A percentile compares a stretch with the other conserved stretches of the same genome.
phyloP scores from a whole-genome alignment of 1,140 invertebrate genomes.

The Bombus consobrinus region DNA sequence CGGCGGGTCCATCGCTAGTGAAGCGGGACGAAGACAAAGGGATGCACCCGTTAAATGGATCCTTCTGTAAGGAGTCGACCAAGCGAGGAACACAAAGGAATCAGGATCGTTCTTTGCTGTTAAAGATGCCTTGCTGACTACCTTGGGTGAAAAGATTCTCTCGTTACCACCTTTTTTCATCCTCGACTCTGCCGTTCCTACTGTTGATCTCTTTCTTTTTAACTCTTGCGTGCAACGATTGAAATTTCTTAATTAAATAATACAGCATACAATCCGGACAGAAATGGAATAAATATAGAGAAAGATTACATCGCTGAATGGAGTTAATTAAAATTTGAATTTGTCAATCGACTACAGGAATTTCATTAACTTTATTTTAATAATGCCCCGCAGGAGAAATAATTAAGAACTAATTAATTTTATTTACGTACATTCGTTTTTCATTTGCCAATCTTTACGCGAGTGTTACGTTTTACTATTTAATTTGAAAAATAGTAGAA shows the following conservation, averaged over 20 bases:
- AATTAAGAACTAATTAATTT: neutral
- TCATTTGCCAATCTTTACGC: neutral
- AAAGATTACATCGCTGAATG: neutral
- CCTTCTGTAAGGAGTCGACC: conserved; percentile 40
- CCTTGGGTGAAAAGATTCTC: conserved; percentile 48
- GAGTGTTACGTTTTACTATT: neutral
- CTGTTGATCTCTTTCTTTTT: conserved; percentile 17
- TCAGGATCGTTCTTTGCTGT: conserved; percentile 57
- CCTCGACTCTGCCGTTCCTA: neutral
- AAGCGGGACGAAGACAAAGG: conserved; percentile 25
- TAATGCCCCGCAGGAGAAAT: no score
- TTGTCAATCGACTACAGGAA: neutral
- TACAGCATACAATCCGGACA: neutral
- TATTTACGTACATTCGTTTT: neutral
- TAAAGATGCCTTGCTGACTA: conserved; percentile 42
- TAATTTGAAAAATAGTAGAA: no score
- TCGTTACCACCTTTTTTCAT: conserved; percentile 7
- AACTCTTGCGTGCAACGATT: conserved; percentile 22
- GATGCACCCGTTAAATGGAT: conserved; percentile 50
- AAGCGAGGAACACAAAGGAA: conserved; percentile 52
- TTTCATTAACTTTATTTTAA: neutral
- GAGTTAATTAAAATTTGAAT: neutral
- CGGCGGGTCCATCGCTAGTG: conserved; percentile 8
- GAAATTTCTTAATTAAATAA: conserved; percentile 37
- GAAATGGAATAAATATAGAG: neutral